A percentile compares a stretch with the other conserved stretches of the same genome.
phyloP scores from a whole-genome alignment of 2,113 vertebrate species.

The Halichoeres trimaculatus region DNA sequence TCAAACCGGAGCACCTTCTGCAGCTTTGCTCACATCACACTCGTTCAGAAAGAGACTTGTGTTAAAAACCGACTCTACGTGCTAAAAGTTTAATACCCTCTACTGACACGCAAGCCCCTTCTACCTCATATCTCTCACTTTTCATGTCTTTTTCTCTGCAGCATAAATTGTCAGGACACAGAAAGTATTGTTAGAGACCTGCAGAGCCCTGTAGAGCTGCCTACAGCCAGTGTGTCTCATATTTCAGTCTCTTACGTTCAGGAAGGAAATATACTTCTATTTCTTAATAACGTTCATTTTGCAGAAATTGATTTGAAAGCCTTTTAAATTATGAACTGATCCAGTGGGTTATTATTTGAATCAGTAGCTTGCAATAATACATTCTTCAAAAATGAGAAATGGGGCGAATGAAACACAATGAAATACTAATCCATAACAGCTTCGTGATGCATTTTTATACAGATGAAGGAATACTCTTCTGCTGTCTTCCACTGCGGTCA shows the following conservation, averaged over 20 bases:
- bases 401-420: neutral
- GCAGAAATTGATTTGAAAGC: neutral
- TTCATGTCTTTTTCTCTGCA: slow-evolving; percentile 8
- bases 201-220: neutral
- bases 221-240: neutral
- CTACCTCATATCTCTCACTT: slow-evolving; percentile 5
- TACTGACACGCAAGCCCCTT: neutral
- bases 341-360: slow-evolving; percentile 14
- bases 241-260: neutral
- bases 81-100: slow-evolving; percentile 29
- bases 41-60: too few relatives aligned
- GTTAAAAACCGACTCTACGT: too few relatives aligned
- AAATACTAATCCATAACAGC: neutral
- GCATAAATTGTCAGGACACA: slow-evolving; percentile 15
- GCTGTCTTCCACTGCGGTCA: too few relatives aligned
- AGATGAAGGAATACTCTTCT: too few relatives aligned
- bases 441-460: too few relatives aligned
- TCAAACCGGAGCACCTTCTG: slow-evolving; percentile 21
- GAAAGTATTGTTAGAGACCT: neutral
- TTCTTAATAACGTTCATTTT: neutral
- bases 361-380: neutral
- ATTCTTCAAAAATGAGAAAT: neutral
- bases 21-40: slow-evolving; percentile 22
- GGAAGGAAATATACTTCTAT: neutral
- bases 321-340: slow-evolving; percentile 22